phyloP scores from a whole-genome alignment of 2,797 vertebrate genomes.

The Spinus pinus region DNA sequence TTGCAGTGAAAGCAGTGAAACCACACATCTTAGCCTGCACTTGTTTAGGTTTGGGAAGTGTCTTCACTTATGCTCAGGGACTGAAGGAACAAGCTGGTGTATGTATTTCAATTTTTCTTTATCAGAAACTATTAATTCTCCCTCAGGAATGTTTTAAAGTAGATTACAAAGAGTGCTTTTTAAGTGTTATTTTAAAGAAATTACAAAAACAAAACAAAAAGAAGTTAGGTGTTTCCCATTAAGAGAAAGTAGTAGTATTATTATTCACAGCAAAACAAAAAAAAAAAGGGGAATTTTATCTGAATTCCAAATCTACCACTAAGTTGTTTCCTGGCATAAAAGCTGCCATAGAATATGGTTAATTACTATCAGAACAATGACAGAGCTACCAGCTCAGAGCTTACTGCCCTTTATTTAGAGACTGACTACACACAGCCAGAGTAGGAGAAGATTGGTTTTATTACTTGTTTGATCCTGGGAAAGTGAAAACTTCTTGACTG shows the following conservation, averaged over 20 bases:
- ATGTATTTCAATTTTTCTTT: not conserved
- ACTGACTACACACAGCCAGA: not conserved
- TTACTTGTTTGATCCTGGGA: not conserved
- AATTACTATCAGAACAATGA: slow-evolving; percentile 11
- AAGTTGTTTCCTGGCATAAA: not conserved
- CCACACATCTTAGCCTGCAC: not conserved
- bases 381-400: not conserved
- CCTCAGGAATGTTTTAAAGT: not conserved
- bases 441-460: not conserved
- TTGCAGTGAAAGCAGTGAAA: not conserved
- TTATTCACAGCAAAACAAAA: not conserved
- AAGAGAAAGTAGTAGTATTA: too few relatives aligned
- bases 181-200: not conserved
- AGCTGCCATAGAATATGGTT: not conserved
- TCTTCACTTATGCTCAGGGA: not conserved
- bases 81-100: not conserved
- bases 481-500: not conserved
- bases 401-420: not conserved
- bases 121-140: not conserved
- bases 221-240: not conserved
- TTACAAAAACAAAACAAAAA: not conserved
- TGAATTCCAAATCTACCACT: not conserved
- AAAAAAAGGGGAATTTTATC: not conserved
- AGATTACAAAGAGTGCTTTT: not conserved
- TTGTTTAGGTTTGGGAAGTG: not conserved